Evolutionary conservation across 2,888 invertebrate genomes (phyloP).

Genomic region (Tanytarsus gracilentus): DNA sequence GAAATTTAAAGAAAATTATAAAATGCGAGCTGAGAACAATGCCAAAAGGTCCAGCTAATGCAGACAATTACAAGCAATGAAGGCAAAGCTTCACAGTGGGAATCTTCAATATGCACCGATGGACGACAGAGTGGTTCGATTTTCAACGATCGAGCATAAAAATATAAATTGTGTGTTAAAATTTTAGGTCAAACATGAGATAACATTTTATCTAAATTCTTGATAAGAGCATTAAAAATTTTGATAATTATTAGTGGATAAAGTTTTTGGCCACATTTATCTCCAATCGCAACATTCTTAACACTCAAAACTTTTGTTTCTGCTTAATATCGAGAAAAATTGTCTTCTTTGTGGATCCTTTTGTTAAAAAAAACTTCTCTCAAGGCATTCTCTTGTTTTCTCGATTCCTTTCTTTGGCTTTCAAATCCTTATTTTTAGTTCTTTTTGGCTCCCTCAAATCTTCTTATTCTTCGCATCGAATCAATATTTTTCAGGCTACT

Average conservation of each 20-base stretch:
- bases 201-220: too few species aligned
- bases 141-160: too few species aligned
- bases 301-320: conserved; percentile 9
- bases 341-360: conserved; percentile 20
- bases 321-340: conserved; percentile 28
- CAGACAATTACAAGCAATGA: conserved; percentile 26
- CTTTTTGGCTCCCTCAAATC: too few species aligned
- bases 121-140: too few species aligned
- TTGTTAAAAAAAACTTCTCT: neutral
- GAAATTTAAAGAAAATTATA: conserved; percentile 26
- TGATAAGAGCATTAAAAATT: too few species aligned
- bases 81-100: conserved; percentile 17
- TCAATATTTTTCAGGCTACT: neutral
- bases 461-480: neutral
- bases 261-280: neutral
- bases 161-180: too few species aligned
- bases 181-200: too few species aligned
- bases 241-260: too few species aligned
- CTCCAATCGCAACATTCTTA: neutral
- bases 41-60: conserved; percentile 18
- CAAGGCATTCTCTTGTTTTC: neutral
- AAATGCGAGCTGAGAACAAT: neutral
- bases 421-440: neutral
- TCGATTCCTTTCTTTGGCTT: neutral
- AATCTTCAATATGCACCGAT: neutral